Evolutionary conservation across 2,888 invertebrate genomes (phyloP), one percentile per base, ranked within the genome.

Genomic region (Branchipolynoe longqiensis): DNA sequence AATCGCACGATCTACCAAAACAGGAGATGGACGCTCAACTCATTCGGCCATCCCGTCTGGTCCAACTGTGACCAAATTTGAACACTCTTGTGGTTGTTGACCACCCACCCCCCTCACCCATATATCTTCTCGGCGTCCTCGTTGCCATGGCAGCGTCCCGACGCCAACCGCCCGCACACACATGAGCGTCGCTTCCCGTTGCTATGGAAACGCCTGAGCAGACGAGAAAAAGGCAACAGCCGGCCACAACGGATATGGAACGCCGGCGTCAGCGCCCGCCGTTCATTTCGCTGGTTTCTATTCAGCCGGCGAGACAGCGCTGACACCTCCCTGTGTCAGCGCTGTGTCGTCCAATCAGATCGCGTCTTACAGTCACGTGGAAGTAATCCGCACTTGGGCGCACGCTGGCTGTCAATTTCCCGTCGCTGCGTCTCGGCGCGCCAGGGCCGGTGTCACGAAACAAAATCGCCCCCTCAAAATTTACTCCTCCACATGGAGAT

Each of bases 281-380:
- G 36, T 69, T 69, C 69, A 69, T 69, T 69, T 78, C 41, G 31
- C 28, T 48, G 54, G 25, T 48, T 78, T 28, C 78, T 28, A 48
- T 78, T 78, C 48, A 78, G 33, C 54, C 54, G 48, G 3, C 25
- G 25, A 48, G 48, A 78, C 78, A 33, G 54, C 28, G 78, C 78
- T 78, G 78, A 78, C 78, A 78, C 78, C 54, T 78, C 48, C 28
- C 31, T n/a, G n/a, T n/a, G n/a, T n/a, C n/a, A n/a, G n/a, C n/a
- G n/a, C n/a, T n/a, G 78, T 54, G 78, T 54, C 54, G 78, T 31
- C 78, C 78, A 78, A 78, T 78, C 78, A 78, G 78, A 78, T 78
- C 33, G 78, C 48, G 33, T 78, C 41, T 78, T 78, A 54, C 48
- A 78, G 14, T 78, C 78, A 14, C 31, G 78, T 54, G 78, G 78